Evolutionary conservation across 2,113 vertebrate genomes (phyloP).

Genomic region (Furnarius figulus): DNA sequence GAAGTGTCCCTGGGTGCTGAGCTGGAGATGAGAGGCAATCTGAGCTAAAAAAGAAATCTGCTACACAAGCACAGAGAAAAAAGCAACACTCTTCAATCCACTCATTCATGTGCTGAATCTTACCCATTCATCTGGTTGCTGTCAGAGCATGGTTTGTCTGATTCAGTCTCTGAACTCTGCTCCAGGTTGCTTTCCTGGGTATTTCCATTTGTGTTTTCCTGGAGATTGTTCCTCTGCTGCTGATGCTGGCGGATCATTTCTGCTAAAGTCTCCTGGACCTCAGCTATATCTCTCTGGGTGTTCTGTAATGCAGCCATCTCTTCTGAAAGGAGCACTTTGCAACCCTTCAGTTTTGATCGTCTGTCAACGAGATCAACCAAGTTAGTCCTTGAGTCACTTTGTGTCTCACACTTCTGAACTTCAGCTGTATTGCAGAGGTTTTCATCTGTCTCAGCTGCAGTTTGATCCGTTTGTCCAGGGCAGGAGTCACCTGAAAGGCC

Average conservation of each 20-base stretch:
- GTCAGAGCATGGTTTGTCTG: not conserved
- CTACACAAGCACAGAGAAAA: not conserved
- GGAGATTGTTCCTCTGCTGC: conserved; percentile 76
- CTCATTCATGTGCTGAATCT: not conserved
- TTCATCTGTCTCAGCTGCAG: not conserved
- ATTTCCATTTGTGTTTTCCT: conserved; percentile 22
- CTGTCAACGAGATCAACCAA: not conserved
- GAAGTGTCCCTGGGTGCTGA: not conserved
- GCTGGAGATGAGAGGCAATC: not conserved
- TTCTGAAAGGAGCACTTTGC: conserved; percentile 81
- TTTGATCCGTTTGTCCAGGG: not conserved
- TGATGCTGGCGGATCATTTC: conserved; percentile 85
- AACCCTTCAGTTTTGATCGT: conserved; percentile 40
- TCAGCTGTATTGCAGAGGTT: not conserved
- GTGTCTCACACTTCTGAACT: not conserved
- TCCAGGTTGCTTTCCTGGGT: conserved; percentile 25
- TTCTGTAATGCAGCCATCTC: conserved; percentile 81
- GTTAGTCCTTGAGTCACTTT: not conserved
- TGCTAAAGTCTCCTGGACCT: conserved; percentile 81
- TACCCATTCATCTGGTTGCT: conserved; percentile 44
- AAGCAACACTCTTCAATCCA: not conserved
- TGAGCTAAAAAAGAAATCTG: not conserved
- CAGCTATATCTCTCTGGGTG: conserved; percentile 71
- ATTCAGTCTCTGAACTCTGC: not conserved
- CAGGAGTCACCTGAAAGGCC: not conserved